Percentiles rank a stretch among this genome's conserved stretches.
These are phyloP conservation scores for Campoplex nolae DNA, from an alignment of 2,888 invertebrate genomes.

Conservation along the genomic window DNA sequence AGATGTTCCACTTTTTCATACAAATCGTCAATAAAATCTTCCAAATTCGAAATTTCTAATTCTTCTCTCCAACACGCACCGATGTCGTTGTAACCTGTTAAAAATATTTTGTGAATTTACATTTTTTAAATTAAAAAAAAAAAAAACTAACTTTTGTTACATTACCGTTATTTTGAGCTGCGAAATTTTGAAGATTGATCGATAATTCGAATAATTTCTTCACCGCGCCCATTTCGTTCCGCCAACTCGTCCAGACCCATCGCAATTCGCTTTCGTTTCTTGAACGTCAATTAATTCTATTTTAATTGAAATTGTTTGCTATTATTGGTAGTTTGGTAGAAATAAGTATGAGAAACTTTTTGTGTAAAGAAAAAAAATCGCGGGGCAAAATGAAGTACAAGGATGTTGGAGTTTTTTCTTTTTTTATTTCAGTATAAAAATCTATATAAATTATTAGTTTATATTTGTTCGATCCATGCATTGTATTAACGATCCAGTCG, in stretches of 20 bases:
- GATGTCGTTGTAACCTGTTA: constrained; percentile 87
- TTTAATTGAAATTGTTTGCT: no score
- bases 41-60: constrained; percentile 87
- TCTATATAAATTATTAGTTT: background rate
- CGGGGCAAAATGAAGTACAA: no score
- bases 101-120: constrained; percentile 24
- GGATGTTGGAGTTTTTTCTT: background rate
- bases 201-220: constrained; percentile 86
- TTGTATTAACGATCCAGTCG: background rate
- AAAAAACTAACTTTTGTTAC: background rate
- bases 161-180: constrained; percentile 88
- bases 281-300: constrained; percentile 15
- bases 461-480: background rate
- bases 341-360: no score
- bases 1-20: constrained; percentile 87
- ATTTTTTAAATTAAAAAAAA: background rate
- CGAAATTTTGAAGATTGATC: constrained; percentile 87
- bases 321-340: no score
- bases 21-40: constrained; percentile 85
- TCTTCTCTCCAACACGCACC: constrained; percentile 89
- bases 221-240: constrained; percentile 88
- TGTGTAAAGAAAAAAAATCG: no score
- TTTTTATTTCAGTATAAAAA: background rate
- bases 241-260: constrained; percentile 90
- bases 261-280: constrained; percentile 85